phyloP scores from a whole-genome alignment of 2,113 vertebrate species.

The Orientallactaga bullata region DNA sequence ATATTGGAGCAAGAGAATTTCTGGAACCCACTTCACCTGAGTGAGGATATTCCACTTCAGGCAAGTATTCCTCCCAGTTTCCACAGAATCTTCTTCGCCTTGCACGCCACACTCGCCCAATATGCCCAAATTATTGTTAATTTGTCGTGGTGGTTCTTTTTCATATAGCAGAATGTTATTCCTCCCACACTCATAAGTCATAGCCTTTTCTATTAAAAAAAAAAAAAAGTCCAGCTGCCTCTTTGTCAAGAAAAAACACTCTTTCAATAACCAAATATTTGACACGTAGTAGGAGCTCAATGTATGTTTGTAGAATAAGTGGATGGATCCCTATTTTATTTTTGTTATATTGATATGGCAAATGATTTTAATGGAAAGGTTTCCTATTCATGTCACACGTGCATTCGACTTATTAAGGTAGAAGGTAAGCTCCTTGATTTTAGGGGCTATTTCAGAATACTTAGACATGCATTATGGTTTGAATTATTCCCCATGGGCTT shows the following conservation, averaged over 20 bases:
- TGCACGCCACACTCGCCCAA: no score
- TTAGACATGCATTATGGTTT: no score
- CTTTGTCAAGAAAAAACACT: background rate
- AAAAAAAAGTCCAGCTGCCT: background rate
- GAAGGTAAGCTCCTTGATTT: constrained; percentile 19
- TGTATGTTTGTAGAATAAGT: background rate
- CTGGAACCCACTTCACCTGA: no score
- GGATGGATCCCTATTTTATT: background rate
- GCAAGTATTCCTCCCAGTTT: background rate
- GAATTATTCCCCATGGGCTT: no score
- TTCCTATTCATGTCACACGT: background rate
- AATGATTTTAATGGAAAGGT: background rate
- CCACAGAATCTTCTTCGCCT: background rate
- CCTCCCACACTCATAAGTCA: background rate
- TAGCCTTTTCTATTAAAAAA: background rate
- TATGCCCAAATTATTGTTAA: background rate
- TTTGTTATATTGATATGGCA: background rate
- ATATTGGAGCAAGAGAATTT: background rate
- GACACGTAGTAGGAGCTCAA: constrained; percentile 1
- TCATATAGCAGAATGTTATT: background rate
- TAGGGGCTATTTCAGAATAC: background rate
- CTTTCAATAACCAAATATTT: background rate
- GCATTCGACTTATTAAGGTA: background rate
- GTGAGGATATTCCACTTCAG: background rate
- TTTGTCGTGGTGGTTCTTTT: constrained; percentile 23